phyloP scores from a whole-genome alignment of 2,797 vertebrate species.

The Pogoniulus pusillus region DNA sequence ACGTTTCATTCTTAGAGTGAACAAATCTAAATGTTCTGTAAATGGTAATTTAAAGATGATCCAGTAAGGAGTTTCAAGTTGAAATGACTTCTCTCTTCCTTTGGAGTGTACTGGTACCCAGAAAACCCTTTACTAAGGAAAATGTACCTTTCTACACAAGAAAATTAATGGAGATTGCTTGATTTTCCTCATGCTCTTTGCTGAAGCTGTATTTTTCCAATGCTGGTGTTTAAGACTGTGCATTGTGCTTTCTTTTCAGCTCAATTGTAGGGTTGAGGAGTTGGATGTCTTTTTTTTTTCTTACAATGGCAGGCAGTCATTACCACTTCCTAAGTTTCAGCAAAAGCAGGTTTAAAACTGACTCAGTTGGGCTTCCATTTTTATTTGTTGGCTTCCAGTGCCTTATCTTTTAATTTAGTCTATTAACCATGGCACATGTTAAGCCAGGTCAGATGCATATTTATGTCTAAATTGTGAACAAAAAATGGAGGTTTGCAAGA shows the following conservation, averaged over 20 bases:
- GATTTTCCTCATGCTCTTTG: not conserved
- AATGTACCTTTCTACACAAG: not conserved
- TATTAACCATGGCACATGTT: fast-evolving
- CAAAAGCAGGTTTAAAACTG: not conserved
- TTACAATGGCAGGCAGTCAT: not conserved
- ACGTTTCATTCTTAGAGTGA: not conserved
- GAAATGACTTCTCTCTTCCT: not conserved
- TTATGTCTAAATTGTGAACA: not conserved
- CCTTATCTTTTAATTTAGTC: not conserved
- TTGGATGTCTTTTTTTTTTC: not conserved
- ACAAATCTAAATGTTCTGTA: not conserved
- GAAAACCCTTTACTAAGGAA: not conserved
- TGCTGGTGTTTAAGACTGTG: not conserved
- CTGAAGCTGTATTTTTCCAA: not conserved
- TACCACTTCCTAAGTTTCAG: not conserved
- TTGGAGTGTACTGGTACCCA: not conserved
- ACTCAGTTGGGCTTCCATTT: not conserved
- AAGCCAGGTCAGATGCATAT: not conserved
- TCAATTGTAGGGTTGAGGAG: not conserved
- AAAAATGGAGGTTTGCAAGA: not conserved
- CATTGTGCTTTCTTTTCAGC: not conserved
- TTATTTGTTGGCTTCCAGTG: not conserved
- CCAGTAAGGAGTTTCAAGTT: not conserved
- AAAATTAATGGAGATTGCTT: not conserved
- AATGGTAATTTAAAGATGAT: not conserved